These are phyloP conservation scores for Molossus alvarezi DNA, from an alignment of 2,797 vertebrate species.

Conservation along the genomic window DNA sequence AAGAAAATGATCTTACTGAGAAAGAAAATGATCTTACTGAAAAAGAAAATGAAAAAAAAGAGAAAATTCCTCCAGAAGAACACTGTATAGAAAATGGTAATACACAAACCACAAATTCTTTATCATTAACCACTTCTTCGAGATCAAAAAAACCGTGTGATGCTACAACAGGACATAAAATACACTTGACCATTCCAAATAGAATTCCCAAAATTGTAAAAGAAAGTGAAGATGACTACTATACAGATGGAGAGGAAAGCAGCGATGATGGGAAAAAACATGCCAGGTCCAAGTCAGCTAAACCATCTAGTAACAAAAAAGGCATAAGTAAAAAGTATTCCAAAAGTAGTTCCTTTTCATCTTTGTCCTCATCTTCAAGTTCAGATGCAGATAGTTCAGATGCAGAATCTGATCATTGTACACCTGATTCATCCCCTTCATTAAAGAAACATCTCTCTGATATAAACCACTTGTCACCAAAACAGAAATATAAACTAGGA, in stretches of 20 bases:
- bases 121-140: constrained; percentile 65
- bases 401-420: constrained; percentile 87
- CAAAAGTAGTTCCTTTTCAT: constrained; percentile 87
- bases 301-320: constrained; percentile 88
- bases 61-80: constrained; percentile 60
- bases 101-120: constrained; percentile 60
- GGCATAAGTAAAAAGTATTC: constrained; percentile 87
- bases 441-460: constrained; percentile 82
- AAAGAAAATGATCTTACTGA: constrained; percentile 73
- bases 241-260: constrained; percentile 91
- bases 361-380: constrained; percentile 88
- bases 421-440: constrained; percentile 87
- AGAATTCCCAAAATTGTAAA: constrained; percentile 87
- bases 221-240: constrained; percentile 90
- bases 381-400: constrained; percentile 91
- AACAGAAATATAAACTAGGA: constrained; percentile 85
- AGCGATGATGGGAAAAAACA: constrained; percentile 90
- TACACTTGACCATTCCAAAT: constrained; percentile 82
- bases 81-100: constrained; percentile 24
- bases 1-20: constrained; percentile 79
- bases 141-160: constrained; percentile 82
- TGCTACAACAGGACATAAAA: constrained; percentile 79
- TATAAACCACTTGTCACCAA: constrained; percentile 84
- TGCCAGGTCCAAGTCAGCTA: constrained; percentile 87
- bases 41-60: constrained; percentile 82